phyloP scores from a whole-genome alignment of 2,113 vertebrate species.

The Gallinago paraguaiae region DNA sequence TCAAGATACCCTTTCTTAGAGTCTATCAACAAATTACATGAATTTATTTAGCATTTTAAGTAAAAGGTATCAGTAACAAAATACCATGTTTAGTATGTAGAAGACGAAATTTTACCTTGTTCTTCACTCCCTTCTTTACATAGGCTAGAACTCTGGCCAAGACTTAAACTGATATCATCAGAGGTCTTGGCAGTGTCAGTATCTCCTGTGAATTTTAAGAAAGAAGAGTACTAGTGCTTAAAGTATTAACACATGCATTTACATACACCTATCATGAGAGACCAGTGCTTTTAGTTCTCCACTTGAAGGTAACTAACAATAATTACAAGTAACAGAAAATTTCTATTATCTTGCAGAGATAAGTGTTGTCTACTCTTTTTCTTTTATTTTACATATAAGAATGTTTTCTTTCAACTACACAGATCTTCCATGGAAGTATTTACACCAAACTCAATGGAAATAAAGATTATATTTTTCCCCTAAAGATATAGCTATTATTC shows the following conservation, averaged over 20 bases:
- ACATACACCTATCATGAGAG: neutral
- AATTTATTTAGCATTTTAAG: neutral
- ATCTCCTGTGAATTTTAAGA: conserved; percentile 77
- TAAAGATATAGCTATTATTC: neutral
- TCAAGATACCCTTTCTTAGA: neutral
- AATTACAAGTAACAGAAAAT: neutral
- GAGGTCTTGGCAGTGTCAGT: conserved; percentile 89
- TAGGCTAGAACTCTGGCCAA: conserved; percentile 91
- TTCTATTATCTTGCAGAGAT: neutral
- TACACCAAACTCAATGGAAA: neutral
- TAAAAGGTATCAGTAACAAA: neutral
- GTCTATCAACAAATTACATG: neutral
- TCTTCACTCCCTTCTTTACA: conserved; percentile 91
- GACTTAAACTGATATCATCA: conserved; percentile 95
- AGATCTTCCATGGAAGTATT: neutral
- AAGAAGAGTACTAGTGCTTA: conserved; percentile 12
- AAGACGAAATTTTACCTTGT: conserved; percentile 82
- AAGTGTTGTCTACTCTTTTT: neutral
- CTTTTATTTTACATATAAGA: neutral
- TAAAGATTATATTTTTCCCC: neutral
- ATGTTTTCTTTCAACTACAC: neutral
- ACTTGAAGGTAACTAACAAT: neutral
- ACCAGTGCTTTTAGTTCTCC: neutral
- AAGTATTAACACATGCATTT: neutral
- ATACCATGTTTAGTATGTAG: neutral